Evolutionary conservation across 2,888 invertebrate species (phyloP).

Genomic region (Nysson spinosus): DNA sequence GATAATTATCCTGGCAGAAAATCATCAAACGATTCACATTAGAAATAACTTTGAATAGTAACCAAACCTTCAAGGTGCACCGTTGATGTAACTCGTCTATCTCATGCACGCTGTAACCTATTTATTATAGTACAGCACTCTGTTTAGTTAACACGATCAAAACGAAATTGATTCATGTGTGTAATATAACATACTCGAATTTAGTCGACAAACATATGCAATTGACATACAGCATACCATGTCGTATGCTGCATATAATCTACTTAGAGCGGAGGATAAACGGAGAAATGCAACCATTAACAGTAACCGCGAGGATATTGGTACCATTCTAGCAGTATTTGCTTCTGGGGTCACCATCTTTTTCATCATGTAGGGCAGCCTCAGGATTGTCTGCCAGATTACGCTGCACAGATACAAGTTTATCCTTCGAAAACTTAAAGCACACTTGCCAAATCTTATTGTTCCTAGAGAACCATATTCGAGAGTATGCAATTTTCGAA

Average conservation of each 20-base stretch:
- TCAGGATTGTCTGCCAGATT: conserved; percentile 36
- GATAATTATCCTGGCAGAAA: too few relatives aligned
- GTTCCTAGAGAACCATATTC: conserved; percentile 3
- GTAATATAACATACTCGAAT: conserved; percentile 20
- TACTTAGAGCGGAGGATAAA: conserved; percentile 22
- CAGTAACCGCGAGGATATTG: conserved; percentile 35
- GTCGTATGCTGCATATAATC: conserved; percentile 26
- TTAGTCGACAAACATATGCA: conserved; percentile 1
- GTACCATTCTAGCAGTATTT: conserved; percentile 2
- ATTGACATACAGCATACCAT: conserved; percentile 11
- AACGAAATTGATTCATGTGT: conserved; percentile 46
- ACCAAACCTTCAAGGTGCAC: too few relatives aligned
- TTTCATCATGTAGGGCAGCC: conserved; percentile 22
- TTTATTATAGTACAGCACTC: too few relatives aligned
- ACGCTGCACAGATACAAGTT: conserved; percentile 34
- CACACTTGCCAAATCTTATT: conserved; percentile 64
- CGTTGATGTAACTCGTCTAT: too few relatives aligned
- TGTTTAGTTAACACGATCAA: conserved; percentile 28
- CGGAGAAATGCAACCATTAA: conserved; percentile 44
- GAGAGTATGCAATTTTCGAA: conserved; percentile 22
- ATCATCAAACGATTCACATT: too few relatives aligned
- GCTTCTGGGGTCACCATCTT: conserved; percentile 7
- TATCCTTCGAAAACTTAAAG: conserved; percentile 60
- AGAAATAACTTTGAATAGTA: too few relatives aligned
- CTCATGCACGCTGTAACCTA: neutral